Conservation (phyloP, 2,113 vertebrate species). For the Amblyornis subalaris region DNA sequence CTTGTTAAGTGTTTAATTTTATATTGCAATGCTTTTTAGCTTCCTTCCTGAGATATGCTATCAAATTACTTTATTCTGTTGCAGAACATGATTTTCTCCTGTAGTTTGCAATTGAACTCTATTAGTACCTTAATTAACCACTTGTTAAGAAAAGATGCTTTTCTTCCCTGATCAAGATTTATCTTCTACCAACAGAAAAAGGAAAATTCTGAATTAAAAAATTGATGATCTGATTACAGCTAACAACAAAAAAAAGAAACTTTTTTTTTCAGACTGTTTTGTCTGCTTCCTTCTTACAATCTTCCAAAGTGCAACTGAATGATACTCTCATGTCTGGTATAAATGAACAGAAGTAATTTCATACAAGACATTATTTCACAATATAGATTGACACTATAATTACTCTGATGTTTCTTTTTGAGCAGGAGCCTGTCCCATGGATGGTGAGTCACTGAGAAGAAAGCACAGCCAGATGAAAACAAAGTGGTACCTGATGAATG, state of each 20-base stretch:
- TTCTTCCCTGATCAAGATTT: neutral
- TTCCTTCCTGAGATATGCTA: neutral
- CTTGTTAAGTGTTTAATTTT: neutral
- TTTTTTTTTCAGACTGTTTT: neutral
- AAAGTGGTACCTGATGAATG: neutral
- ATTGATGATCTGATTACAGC: neutral
- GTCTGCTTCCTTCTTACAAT: neutral
- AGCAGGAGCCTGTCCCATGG: neutral
- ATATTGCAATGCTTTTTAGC: neutral
- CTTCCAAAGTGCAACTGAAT: neutral
- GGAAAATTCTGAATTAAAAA: neutral
- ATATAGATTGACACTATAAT: neutral
- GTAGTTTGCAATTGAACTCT: neutral
- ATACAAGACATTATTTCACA: neutral
- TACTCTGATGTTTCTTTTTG: neutral
- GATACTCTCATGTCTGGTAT: neutral
- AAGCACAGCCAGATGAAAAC: neutral
- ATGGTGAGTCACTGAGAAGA: neutral
- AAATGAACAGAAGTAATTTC: neutral
- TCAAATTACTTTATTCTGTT: neutral
- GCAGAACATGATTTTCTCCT: neutral
- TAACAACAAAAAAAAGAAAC: neutral
- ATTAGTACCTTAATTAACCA: neutral
- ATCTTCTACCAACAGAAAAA: neutral
- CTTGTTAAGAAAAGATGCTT: neutral